phyloP scores from a whole-genome alignment of 2,797 vertebrate genomes.

The Crocidura indochinensis region DNA sequence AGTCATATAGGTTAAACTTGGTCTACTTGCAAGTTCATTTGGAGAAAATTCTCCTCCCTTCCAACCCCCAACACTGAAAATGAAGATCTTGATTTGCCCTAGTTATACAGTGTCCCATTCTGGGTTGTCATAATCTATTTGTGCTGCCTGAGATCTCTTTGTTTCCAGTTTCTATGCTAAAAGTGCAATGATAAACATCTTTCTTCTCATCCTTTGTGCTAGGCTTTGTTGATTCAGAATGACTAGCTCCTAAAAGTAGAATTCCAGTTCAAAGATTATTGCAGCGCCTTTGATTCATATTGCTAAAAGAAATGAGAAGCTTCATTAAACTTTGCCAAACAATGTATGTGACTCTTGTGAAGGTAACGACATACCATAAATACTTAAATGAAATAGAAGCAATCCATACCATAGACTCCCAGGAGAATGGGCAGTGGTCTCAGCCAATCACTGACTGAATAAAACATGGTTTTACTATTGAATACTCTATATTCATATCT shows the following conservation, averaged over 20 bases:
- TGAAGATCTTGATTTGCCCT: conserved; percentile 26
- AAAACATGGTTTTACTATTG: neutral
- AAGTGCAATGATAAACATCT: conserved; percentile 26
- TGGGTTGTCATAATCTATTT: neutral
- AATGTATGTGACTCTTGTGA: neutral
- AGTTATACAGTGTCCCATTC: neutral
- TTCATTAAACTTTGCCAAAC: conserved; percentile 45
- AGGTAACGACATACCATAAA: neutral
- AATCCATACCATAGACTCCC: too few species aligned
- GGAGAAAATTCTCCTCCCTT: neutral
- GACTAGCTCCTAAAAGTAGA: conserved; percentile 14
- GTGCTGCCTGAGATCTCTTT: conserved; percentile 34
- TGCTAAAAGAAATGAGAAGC: conserved; percentile 6
- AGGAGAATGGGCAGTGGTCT: neutral
- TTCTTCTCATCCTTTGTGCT: neutral
- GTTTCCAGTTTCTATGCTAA: conserved; percentile 19
- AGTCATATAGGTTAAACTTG: neutral
- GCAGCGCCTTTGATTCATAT: conserved; percentile 26
- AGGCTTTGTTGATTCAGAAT: conserved; percentile 30
- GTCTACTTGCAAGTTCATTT: neutral
- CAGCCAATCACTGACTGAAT: neutral
- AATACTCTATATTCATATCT: too few species aligned
- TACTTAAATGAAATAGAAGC: neutral
- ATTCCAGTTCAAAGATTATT: conserved; percentile 1
- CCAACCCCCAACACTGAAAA: conserved; percentile 24